Evolutionary conservation across 1,140 invertebrate genomes (phyloP), one percentile per base, ranked within the genome.

Genomic region (Drosophila azteca): DNA sequence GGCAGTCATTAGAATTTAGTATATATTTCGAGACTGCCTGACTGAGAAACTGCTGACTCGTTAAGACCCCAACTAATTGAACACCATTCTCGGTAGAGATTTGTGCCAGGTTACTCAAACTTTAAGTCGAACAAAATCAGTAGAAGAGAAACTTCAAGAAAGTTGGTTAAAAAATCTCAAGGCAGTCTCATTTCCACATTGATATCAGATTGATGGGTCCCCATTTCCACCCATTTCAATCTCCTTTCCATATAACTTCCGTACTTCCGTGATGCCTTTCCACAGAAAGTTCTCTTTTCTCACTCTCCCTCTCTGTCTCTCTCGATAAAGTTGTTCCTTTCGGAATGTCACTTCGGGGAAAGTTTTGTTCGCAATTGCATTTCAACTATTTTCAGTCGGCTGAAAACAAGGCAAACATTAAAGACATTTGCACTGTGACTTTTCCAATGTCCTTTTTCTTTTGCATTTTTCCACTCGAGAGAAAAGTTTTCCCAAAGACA

Each of bases 1-100:
- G 55, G 51, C 45, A 48, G 50, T 66, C 63, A 72, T 84, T 76
- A 58, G 62, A 77, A 68, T 68, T 76, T 53, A 80, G 77, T 70
- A 51, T 70, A 51, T 24, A 63, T 59, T 59, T 72, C 26, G 41
- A 55, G 50, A 6, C 63, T 35, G 43, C 17, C 3, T 45, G 49
- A 6, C 43, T 11, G 31, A 24, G 7, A 79, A 84, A 77, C 59
- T 80, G 80, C 80, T 85, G 80, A 84, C 59, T 64, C 49, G 45
- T 31, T 49, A 49, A 68, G 51, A 5, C 49, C 7, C 35, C 35
- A 35, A 68, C 64, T 69, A 68, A 69, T 68, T 69, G 66, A 48
- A 44, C 65, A 31, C 51, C 35, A 11, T 57, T 69, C 31, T 65
- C 22, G 24, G 46, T n/a, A n/a, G 9, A 24, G 64, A 66, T 65